A percentile compares a stretch with the other conserved stretches of the same genome.
Evolutionary conservation across 1,140 invertebrate species (phyloP).

Genomic region (Eurosta solidaginis): DNA sequence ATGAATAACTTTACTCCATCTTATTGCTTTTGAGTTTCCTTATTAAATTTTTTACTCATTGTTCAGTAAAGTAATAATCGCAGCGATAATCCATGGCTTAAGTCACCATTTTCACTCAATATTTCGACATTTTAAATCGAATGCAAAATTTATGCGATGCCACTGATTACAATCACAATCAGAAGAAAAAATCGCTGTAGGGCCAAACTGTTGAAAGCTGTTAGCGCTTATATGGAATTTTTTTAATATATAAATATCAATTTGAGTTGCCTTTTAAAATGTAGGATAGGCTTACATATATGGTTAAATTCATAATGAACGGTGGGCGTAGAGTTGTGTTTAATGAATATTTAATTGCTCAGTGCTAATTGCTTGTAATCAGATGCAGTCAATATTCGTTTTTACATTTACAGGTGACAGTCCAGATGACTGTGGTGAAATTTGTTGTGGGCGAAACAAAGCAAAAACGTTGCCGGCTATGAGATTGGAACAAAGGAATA

Average conservation of each 20-base stretch:
- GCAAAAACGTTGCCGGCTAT: too few relatives aligned
- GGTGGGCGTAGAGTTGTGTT: not conserved
- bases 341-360: constrained; percentile 27
- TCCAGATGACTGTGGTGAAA: too few relatives aligned
- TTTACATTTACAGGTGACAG: too few relatives aligned
- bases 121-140: constrained; percentile 4
- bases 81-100: not conserved
- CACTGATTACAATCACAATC: not conserved
- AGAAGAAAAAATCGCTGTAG: not conserved
- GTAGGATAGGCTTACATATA: not conserved
- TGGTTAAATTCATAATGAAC: constrained; percentile 1
- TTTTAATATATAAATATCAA: not conserved
- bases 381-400: not conserved
- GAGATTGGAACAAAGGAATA: too few relatives aligned
- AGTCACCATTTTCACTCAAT: not conserved
- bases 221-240: not conserved
- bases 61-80: not conserved
- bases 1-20: not conserved
- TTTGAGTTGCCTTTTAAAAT: not conserved
- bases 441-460: too few relatives aligned
- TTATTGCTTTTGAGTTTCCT: not conserved
- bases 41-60: not conserved
- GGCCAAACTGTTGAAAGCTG: not conserved
- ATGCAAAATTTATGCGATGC: constrained; percentile 17
- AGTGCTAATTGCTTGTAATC: constrained; percentile 22